phyloP scores from a whole-genome alignment of 2,113 vertebrate genomes.

The Ornithorhynchus anatinus region DNA sequence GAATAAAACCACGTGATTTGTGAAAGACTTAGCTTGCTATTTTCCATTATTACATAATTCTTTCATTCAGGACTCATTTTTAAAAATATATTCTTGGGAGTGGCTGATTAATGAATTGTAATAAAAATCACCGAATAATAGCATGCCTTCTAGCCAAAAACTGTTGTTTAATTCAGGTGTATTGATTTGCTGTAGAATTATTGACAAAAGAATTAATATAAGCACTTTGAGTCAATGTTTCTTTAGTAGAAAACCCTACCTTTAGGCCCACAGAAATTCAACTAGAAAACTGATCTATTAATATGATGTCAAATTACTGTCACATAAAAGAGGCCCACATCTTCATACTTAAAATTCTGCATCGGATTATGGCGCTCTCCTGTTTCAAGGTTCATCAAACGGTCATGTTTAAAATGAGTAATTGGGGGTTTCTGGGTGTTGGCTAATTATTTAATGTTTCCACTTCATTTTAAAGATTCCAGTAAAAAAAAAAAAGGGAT shows the following conservation, averaged over 20 bases:
- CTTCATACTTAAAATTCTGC: slow-evolving; percentile 30
- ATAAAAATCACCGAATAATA: slow-evolving; percentile 67
- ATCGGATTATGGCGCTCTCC: not conserved
- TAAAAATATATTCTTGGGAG: slow-evolving; percentile 27
- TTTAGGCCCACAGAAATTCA: slow-evolving; percentile 66
- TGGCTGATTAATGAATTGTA: slow-evolving; percentile 64
- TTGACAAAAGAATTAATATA: slow-evolving; percentile 84
- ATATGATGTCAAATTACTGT: slow-evolving; percentile 48
- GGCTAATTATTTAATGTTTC: slow-evolving; percentile 57
- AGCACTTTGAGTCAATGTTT: slow-evolving; percentile 78
- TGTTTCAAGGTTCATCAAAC: slow-evolving; percentile 17
- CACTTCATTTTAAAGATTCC: slow-evolving; percentile 58
- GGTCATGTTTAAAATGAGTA: slow-evolving; percentile 46
- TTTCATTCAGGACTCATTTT: slow-evolving; percentile 28
- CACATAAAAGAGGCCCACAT: slow-evolving; percentile 20
- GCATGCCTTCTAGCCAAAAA: slow-evolving; percentile 70
- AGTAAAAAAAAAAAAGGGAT: slow-evolving; percentile 56
- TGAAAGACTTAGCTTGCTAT: slow-evolving; percentile 14
- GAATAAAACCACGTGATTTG: not conserved
- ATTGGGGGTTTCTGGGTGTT: slow-evolving; percentile 56
- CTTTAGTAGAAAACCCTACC: slow-evolving; percentile 59
- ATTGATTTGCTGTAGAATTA: slow-evolving; percentile 85
- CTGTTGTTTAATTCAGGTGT: slow-evolving; percentile 70
- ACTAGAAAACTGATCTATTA: slow-evolving; percentile 53
- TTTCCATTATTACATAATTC: slow-evolving; percentile 16